A percentile compares a stretch with the other conserved stretches of the same genome.
phyloP scores from a whole-genome alignment of 2,113 vertebrate genomes.

The Anarhynchus alexandrinus region DNA sequence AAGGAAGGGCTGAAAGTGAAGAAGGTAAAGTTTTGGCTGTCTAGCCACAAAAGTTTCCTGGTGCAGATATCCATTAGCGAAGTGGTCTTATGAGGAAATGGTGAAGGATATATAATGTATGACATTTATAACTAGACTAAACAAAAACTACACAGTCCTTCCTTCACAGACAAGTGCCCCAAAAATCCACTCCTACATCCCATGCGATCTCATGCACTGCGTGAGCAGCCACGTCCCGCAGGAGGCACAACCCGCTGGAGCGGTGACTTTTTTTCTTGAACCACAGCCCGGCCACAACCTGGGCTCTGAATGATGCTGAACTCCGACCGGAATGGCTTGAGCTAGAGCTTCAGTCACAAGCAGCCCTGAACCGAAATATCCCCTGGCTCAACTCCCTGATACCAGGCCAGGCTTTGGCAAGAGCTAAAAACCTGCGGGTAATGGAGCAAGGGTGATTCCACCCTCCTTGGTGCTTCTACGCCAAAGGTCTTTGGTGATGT shows the following conservation, averaged over 20 bases:
- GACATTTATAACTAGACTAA: conserved; percentile 53
- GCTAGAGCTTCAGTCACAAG: background rate
- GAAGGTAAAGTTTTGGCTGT: conserved; percentile 59
- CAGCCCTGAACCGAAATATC: background rate
- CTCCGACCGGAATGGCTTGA: background rate
- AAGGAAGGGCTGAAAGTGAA: conserved; percentile 50
- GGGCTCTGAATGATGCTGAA: background rate
- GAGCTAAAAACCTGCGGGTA: background rate
- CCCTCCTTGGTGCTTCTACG: background rate
- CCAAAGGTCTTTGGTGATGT: background rate
- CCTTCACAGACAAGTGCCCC: background rate
- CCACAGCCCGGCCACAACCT: background rate
- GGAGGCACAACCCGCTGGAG: background rate
- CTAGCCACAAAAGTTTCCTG: conserved; percentile 53
- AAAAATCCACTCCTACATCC: background rate
- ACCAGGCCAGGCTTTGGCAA: background rate
- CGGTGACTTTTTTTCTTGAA: background rate
- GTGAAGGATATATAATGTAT: conserved; percentile 37
- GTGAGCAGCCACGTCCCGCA: background rate
- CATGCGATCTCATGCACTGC: background rate
- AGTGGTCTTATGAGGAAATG: conserved; percentile 22
- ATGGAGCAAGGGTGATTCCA: background rate
- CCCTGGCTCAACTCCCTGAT: background rate
- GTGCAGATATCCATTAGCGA: conserved; percentile 1
- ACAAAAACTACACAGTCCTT: conserved; percentile 23